These are phyloP conservation scores for Nephrotoma guestfalica DNA, from an alignment of 2,888 invertebrate species.

Conservation along the genomic window DNA sequence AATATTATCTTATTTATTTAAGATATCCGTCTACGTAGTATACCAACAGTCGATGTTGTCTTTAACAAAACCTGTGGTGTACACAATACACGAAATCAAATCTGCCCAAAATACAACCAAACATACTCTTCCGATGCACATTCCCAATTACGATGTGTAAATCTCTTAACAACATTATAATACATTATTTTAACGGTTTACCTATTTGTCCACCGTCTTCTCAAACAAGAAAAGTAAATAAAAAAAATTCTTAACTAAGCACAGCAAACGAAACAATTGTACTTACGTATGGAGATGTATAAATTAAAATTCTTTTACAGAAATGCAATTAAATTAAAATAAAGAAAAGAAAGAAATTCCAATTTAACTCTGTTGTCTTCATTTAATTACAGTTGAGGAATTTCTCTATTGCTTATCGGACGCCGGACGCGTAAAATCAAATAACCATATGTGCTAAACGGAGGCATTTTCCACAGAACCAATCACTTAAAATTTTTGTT, in stretches of 20 bases:
- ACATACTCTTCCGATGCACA: no score
- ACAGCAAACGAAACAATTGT: neutral
- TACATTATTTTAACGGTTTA: neutral
- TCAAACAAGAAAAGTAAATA: neutral
- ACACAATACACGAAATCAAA: no score
- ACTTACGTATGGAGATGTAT: neutral
- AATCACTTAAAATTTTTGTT: no score
- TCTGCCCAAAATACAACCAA: no score
- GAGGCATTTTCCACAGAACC: no score
- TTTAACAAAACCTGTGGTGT: no score
- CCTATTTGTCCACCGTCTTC: neutral
- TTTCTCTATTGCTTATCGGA: neutral
- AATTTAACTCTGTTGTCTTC: neutral
- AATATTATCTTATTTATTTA: no score
- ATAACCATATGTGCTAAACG: neutral
- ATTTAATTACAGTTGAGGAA: neutral
- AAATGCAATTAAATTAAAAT: neutral
- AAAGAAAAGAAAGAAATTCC: neutral
- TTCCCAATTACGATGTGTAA: no score
- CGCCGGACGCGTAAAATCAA: neutral
- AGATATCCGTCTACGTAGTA: no score
- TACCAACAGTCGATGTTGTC: no score
- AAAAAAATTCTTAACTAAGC: neutral
- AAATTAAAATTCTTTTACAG: neutral
- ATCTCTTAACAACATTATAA: no score